Percentiles rank a stretch among this genome's conserved stretches.
phyloP scores from a whole-genome alignment of 2,888 invertebrate species.

The Ichneumoninae sp. region DNA sequence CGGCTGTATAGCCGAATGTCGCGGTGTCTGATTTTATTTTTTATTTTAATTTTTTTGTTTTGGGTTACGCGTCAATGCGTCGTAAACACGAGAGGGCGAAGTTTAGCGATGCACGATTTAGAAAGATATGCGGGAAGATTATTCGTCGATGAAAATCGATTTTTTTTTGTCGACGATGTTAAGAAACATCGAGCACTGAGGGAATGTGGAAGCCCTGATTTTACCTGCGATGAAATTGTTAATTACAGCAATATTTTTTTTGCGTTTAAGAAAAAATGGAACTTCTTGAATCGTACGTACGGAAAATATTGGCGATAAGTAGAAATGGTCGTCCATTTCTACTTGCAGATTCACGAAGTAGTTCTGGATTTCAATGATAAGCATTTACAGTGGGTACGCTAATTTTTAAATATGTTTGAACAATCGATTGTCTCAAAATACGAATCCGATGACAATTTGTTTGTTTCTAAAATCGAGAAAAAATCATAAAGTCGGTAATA shows the following conservation, averaged over 20 bases:
- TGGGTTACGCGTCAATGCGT: neutral
- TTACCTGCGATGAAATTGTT: neutral
- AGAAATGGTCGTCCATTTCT: no score
- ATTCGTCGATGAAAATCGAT: neutral
- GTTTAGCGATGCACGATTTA: neutral
- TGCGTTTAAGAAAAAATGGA: no score
- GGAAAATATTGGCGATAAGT: no score
- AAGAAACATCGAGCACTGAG: neutral
- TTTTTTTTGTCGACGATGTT: neutral
- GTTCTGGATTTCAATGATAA: no score
- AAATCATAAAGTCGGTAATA: no score
- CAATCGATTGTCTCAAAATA: no score
- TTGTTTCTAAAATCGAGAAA: no score
- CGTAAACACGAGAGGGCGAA: slow-evolving; percentile 1
- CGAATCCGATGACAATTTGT: no score
- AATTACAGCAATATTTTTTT: neutral
- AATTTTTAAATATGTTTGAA: no score
- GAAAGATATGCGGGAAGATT: neutral
- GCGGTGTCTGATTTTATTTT: neutral
- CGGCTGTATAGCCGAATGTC: neutral
- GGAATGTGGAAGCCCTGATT: neutral
- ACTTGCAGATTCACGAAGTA: no score
- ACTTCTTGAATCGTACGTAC: no score
- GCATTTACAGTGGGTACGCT: no score
- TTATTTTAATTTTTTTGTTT: neutral